phyloP scores from a whole-genome alignment of 2,888 invertebrate genomes.

The Odontomyia ornata region DNA sequence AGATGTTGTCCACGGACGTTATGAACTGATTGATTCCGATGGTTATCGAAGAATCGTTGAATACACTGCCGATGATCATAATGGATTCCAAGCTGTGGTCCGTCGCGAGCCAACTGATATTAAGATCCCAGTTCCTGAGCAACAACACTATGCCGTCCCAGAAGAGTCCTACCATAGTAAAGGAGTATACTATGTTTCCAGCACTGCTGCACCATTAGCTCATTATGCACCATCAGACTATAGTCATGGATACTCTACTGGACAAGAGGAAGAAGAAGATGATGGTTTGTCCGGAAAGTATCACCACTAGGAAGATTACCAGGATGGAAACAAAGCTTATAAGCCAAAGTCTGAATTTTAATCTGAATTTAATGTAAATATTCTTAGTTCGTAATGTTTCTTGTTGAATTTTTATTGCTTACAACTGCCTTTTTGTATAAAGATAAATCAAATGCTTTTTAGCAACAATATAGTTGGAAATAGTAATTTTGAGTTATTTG shows the following conservation, averaged over 20 bases:
- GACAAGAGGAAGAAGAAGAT: neutral
- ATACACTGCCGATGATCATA: conserved; percentile 62
- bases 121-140: conserved; percentile 35
- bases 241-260: neutral
- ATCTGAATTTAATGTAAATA: neutral
- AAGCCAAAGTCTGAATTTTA: neutral
- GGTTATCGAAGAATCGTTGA: conserved; percentile 63
- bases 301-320: neutral
- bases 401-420: neutral
- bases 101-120: conserved; percentile 56
- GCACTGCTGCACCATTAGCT: conserved; percentile 5
- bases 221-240: neutral
- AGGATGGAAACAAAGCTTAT: neutral
- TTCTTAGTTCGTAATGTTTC: neutral
- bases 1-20: conserved; percentile 62
- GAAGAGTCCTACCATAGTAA: neutral
- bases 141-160: conserved; percentile 50
- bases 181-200: neutral
- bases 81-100: conserved; percentile 65
- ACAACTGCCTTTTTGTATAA: neutral
- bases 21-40: conserved; percentile 63
- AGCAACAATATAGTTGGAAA: no score
- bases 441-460: no score
- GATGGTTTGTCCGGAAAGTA: neutral
- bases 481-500: no score